Evolutionary conservation across 2,113 vertebrate species (phyloP).

Genomic region (Rattus rattus): DNA sequence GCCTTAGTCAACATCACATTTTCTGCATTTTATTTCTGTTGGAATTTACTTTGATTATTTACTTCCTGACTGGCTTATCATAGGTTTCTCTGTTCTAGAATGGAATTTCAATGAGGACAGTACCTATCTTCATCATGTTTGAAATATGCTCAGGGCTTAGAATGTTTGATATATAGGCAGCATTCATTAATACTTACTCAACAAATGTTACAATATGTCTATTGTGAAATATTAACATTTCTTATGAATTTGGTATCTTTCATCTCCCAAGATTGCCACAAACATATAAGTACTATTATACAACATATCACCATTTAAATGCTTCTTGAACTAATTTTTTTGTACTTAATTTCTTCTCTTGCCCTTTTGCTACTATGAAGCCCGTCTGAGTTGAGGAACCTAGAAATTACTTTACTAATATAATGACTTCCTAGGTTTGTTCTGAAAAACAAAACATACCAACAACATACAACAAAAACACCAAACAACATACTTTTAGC

Average conservation of each 20-base stretch:
- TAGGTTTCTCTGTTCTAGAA: constrained; percentile 22
- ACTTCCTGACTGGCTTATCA: neutral
- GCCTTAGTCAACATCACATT: neutral
- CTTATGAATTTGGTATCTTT: neutral
- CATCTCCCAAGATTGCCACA: neutral
- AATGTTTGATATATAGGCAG: neutral
- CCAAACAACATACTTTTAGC: neutral
- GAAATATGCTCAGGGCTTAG: neutral
- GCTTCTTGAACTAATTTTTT: constrained; percentile 6
- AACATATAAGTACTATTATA: neutral
- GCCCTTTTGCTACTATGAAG: neutral
- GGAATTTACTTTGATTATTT: neutral
- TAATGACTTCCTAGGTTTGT: neutral
- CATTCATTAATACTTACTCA: constrained; percentile 45
- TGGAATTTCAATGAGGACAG: neutral
- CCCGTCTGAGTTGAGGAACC: neutral
- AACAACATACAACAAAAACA: neutral
- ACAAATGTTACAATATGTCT: neutral
- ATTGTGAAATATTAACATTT: neutral
- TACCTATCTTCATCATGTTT: neutral
- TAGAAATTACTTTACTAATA: constrained; percentile 4
- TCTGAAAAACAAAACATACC: neutral
- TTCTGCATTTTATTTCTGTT: neutral
- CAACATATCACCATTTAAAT: constrained; percentile 30
- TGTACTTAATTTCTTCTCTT: constrained; percentile 16